phyloP scores from a whole-genome alignment of 2,888 invertebrate species.

The Pristionchus exspectatus region DNA sequence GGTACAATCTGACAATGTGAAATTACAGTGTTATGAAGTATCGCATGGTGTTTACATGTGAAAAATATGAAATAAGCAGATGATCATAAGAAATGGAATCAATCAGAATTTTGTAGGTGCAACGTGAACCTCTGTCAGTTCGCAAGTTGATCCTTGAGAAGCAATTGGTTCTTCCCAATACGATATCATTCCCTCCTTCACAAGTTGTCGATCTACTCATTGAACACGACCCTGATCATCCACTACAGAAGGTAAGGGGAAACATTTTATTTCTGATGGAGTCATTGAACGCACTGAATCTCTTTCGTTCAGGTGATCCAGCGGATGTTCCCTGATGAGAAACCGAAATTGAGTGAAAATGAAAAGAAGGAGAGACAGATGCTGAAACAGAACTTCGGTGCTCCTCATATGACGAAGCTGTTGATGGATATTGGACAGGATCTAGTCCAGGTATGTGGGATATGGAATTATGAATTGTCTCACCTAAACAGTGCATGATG shows the following conservation, averaged over 20 bases:
- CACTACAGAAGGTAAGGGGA: conserved; percentile 66
- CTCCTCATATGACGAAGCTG: conserved; percentile 76
- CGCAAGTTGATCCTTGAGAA: conserved; percentile 76
- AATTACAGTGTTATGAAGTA: too few relatives aligned
- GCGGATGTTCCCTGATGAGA: conserved; percentile 75
- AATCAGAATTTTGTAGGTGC: conserved; percentile 59
- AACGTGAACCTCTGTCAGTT: conserved; percentile 75
- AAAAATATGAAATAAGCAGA: too few relatives aligned
- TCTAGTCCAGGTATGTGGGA: conserved; percentile 64
- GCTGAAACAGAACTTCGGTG: conserved; percentile 65
- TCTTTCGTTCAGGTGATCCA: conserved; percentile 62
- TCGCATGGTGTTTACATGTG: too few relatives aligned
- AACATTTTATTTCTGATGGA: not conserved
- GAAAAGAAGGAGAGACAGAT: conserved; percentile 71
- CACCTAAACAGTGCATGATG: not conserved
- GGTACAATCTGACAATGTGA: too few relatives aligned
- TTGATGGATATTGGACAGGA: conserved; percentile 77
- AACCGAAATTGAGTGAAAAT: conserved; percentile 71
- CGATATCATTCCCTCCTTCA: conserved; percentile 77
- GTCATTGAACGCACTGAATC: not conserved
- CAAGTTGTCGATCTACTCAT: conserved; percentile 76
- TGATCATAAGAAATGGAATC: too few relatives aligned
- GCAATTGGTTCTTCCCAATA: conserved; percentile 76
- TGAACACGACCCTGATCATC: conserved; percentile 76
- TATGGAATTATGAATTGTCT: not conserved